phyloP scores from a whole-genome alignment of 2,888 invertebrate species.

The Caenorhabditis sulstoni region DNA sequence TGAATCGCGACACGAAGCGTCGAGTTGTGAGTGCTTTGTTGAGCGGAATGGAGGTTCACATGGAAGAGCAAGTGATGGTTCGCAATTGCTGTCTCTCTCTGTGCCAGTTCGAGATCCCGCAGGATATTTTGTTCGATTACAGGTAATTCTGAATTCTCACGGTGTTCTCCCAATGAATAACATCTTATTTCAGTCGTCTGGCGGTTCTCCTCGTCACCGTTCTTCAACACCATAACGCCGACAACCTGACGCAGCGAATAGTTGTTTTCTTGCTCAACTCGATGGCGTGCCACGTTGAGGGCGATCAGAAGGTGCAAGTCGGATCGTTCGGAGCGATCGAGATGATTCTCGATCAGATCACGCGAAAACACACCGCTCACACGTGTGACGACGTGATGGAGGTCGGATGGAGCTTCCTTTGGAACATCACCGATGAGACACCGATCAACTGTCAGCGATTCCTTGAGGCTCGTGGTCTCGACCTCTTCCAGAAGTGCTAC shows the following conservation, averaged over 20 bases:
- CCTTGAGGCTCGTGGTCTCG: conserved; percentile 91
- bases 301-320: conserved; percentile 91
- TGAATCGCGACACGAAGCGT: conserved; percentile 77
- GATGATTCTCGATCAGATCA: conserved; percentile 92
- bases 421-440: conserved; percentile 90
- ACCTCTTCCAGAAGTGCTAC: conserved; percentile 91
- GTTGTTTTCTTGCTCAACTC: conserved; percentile 95
- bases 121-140: conserved; percentile 86
- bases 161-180: too few relatives aligned
- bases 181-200: conserved; percentile 73
- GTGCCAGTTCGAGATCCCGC: conserved; percentile 94
- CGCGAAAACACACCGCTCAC: conserved; percentile 87
- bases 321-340: conserved; percentile 89
- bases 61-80: conserved; percentile 86
- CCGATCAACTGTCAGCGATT: conserved; percentile 94
- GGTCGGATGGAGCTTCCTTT: conserved; percentile 99
- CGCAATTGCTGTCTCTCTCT: conserved; percentile 95
- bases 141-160: conserved; percentile 58
- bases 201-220: conserved; percentile 78
- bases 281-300: conserved; percentile 95
- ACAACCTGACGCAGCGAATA: conserved; percentile 93
- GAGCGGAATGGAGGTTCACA: conserved; percentile 77
- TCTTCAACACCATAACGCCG: conserved; percentile 82
- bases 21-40: conserved; percentile 75
- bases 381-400: conserved; percentile 96